Conservation (phyloP, 2,113 vertebrate genomes). For the Pandion haliaetus region DNA sequence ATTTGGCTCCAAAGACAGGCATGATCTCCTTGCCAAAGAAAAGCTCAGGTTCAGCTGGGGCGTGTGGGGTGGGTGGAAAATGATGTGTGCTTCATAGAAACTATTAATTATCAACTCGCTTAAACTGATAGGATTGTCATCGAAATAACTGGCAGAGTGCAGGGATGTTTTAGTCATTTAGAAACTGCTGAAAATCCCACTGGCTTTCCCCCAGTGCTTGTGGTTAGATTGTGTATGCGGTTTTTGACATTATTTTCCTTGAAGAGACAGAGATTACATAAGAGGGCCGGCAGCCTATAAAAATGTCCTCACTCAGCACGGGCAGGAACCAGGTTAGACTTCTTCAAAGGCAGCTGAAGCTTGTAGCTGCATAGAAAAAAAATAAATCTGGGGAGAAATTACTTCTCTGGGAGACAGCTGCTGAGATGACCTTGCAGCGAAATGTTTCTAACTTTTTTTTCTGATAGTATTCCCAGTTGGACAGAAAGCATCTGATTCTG, state of each 20-base stretch:
- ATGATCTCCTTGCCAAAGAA: not conserved
- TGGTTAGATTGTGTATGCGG: not conserved
- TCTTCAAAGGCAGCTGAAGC: not conserved
- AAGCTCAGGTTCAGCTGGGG: not conserved
- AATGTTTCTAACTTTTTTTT: not conserved
- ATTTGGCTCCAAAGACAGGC: not conserved
- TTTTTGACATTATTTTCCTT: conserved; percentile 10
- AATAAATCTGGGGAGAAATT: not conserved
- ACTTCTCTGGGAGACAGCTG: not conserved
- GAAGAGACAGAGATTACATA: conserved; percentile 2
- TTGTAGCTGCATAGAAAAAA: not conserved
- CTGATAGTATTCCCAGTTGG: not conserved
- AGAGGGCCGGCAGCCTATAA: conserved; percentile 34
- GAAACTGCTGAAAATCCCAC: not conserved
- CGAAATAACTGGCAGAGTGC: rapidly evolving
- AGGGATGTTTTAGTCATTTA: not conserved
- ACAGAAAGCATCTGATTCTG: not conserved
- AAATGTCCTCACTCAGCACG: not conserved
- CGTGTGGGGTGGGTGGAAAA: rapidly evolving
- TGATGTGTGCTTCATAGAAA: not conserved
- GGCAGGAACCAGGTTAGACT: not conserved
- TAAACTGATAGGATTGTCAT: not conserved
- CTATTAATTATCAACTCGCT: conserved; percentile 4
- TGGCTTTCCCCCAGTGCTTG: conserved; percentile 12
- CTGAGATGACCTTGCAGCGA: not conserved